Evolutionary conservation across 2,888 invertebrate species (phyloP), one percentile per base, ranked within the genome.

Genomic region (Dioctria rufipes): DNA sequence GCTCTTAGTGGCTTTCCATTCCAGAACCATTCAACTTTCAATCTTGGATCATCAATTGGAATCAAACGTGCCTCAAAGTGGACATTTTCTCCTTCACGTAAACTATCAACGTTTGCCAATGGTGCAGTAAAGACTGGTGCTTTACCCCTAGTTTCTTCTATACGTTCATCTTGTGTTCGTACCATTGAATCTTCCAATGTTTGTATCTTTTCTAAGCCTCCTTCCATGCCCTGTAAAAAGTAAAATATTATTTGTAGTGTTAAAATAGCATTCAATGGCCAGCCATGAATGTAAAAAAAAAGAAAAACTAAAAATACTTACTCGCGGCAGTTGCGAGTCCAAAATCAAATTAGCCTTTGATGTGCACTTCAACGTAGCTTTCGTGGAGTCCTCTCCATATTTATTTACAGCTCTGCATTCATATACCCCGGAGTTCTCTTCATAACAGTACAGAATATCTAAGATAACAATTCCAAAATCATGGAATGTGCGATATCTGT

Each of bases 381-480:
- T 95, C 0, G 97, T 97, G 11, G 93, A 91, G 88, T 97, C 97
- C 85, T 94, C 92, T 73, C 98, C 98, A 83, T 96, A 92, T 89
- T 97, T 96, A 87, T 98, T 98, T 37, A 94, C 93, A 54, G 98
- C 98, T 85, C 96, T 92, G 87, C 98, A 98, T 90, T 98, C 97
- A 87, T 98, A 98, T 81, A 93, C 93, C 75, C 98, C 98, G 65
- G 96, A 96, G 88, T 98, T 98, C 90, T 98, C 97, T 89, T 97
- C 98, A 87, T 98, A 98, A 86, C 97, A 98, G 87, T 98, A 98
- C 54, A 97, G 90, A 85, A 98, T 98, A 86, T 98, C 98, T 86
- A 98, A 91, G 85, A 98, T 97, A 71, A 98, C 98, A 86, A 97
- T 96, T 82, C 98, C 98, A 88, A 98, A 98, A 87, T 98, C 98